Evolutionary conservation across 1,140 invertebrate genomes (phyloP).

Genomic region (Monochamus saltuarius): DNA sequence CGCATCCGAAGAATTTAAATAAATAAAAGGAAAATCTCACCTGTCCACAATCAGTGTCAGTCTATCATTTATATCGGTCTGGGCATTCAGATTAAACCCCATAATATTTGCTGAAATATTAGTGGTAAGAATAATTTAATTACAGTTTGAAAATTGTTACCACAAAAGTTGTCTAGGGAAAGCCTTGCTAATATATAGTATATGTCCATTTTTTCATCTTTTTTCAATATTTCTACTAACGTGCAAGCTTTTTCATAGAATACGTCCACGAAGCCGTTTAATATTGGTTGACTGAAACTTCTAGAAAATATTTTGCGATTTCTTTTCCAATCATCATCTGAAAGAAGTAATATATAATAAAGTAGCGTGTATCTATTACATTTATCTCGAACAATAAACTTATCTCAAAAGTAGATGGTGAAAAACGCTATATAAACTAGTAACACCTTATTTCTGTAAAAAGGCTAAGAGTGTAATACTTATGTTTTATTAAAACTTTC

Average conservation of each 20-base stretch:
- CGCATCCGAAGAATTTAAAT: too few species aligned
- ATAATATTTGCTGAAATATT: constrained; percentile 17
- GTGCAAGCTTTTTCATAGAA: constrained; percentile 17
- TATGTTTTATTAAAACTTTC: too few species aligned
- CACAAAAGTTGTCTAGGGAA: constrained; percentile 19
- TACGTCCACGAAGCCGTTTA: constrained; percentile 16
- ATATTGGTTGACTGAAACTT: constrained; percentile 21
- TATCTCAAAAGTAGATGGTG: too few species aligned
- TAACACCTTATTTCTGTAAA: too few species aligned
- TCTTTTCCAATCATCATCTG: constrained; percentile 18
- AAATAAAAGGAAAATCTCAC: too few species aligned
- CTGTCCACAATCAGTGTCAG: constrained; percentile 6
- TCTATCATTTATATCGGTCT: constrained; percentile 12
- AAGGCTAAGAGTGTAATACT: too few species aligned
- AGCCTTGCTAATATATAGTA: constrained; percentile 17
- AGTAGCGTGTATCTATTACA: too few species aligned
- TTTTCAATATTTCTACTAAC: constrained; percentile 12
- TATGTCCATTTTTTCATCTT: constrained; percentile 5
- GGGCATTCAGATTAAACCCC: constrained; percentile 15
- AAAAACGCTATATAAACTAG: too few species aligned
- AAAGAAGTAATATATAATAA: too few species aligned
- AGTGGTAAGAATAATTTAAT: not conserved
- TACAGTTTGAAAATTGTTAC: constrained; percentile 5
- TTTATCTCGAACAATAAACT: too few species aligned
- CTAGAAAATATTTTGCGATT: constrained; percentile 14